These are phyloP conservation scores for Laticauda laticaudata DNA, from an alignment of 2,113 vertebrate species.

Conservation along the genomic window DNA sequence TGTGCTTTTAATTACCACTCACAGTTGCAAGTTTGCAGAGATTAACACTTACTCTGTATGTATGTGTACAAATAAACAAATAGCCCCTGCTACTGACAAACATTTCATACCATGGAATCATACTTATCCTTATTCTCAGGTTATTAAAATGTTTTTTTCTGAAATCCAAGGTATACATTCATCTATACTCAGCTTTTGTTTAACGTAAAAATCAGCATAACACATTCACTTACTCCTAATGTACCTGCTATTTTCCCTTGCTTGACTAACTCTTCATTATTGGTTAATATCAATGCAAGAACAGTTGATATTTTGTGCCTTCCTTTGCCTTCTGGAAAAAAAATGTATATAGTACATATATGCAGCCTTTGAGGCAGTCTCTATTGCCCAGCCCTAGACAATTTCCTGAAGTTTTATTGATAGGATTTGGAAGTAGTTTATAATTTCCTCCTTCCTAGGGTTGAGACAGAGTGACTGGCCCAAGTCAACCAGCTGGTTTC, in stretches of 20 bases:
- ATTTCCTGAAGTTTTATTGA: neutral
- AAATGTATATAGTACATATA: neutral
- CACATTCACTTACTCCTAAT: neutral
- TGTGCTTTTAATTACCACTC: neutral
- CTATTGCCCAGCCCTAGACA: neutral
- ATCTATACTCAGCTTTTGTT: neutral
- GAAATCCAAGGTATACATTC: neutral
- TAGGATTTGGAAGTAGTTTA: neutral
- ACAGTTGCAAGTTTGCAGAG: neutral
- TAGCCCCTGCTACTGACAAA: neutral
- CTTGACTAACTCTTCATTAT: neutral
- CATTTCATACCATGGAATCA: neutral
- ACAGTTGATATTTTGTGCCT: neutral
- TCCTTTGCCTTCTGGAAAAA: neutral
- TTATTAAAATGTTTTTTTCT: neutral
- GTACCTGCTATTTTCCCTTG: neutral
- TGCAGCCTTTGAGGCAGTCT: neutral
- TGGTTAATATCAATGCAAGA: neutral
- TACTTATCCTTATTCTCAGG: neutral
- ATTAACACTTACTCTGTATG: neutral
- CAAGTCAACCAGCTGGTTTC: neutral
- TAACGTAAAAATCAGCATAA: neutral
- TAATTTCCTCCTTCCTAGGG: neutral
- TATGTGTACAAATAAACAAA: neutral
- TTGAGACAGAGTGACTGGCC: neutral